Evolutionary conservation across 2,113 vertebrate genomes (phyloP), one percentile per base, ranked within the genome.

Genomic region (Pelobates fuscus): DNA sequence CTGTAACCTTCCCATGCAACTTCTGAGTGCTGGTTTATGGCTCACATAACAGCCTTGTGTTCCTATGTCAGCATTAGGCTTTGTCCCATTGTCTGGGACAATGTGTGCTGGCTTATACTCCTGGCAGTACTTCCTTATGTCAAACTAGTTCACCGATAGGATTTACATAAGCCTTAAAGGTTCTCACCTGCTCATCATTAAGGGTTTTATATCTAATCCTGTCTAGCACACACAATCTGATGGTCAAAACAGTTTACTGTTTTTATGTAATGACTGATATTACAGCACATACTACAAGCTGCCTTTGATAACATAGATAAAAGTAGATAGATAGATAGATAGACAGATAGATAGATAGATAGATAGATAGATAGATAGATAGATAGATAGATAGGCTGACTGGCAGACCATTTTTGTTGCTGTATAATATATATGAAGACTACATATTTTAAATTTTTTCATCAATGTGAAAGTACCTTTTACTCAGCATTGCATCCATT

Each of bases 151-250:
- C 21, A 61, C 29, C 14, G 32, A 27, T 8, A n/a, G 68, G 69
- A 71, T 71, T 71, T 71, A 30, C 57, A 61, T 71, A 71, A 71
- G 32, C 69, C 24, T 46, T 10, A 15, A 59, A 21, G 69, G 60
- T 29, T 71, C 23, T 71, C 69, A 71, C 69, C 69, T 71, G 69
- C 43, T 1, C 27, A 37, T 71, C 21, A 71, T 71, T 46, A 71
- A 25, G 57, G 21, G 29, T 44, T 58, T 60, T 60, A 60, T 20
- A 17, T 10, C 54, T 70, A 71, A 71, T 71, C 69, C 69, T 61
- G 69, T 71, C 69, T 61, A 43, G 57, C 23, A 27, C 69, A 29
- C 10, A 24, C 24, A 32, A 71, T 58, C 20, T 10, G 57, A 26
- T 29, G 57, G 43, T 71, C 57, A 27, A 24, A 15, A 57, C 3